Base-by-base conservation (phyloP, 2,888 invertebrate species). In the Perizoma affinitatum region DNA sequence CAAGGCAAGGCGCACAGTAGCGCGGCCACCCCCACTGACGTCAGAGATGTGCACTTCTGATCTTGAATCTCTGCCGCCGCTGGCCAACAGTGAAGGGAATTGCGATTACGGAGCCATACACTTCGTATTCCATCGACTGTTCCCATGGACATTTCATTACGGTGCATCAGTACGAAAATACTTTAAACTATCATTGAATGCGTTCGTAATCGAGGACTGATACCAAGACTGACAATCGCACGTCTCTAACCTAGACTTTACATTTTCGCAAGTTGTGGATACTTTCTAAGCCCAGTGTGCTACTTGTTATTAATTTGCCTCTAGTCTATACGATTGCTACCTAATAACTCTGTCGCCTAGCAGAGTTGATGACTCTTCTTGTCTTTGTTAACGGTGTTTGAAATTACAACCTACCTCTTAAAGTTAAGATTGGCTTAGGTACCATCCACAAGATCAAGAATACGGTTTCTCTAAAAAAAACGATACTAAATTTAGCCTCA, bases 21-120 rank as follows among this genome's bases (percentile, higher is more conserved):
- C 86, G 96, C 97, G 72, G 95, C 95, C 72, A 96, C 97, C 56
- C 96, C 97, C 74, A 97, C 97, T 74, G 97, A 97, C 86, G 96
- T 97, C 74, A 94, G 96, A 75, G 96, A 97, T 87, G 95, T 97
- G 70, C 95, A 96, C 87, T 96, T 96, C 91, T 96, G 78, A 91
- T 56, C 51, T 53, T 35, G 61, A 65, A 66, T 58, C 61, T 61
- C 64, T 54, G 62, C 50, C 55, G 42, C 38, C 38, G 7, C 61
- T 40, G 58, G 54, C 52, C 38, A 44, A 54, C 54, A 57, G 65
- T 54, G 57, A 50, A 44, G 46, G 54, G 46, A 57, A 54, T 44
- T 36, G 52, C 47, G 41, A 41, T n/a, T 22, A 45, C 42, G 61
- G 61, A 46, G 22, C 22, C 44, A 11, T 6, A 33, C 49, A 49